Evolutionary conservation across 2,797 vertebrate genomes (phyloP), one percentile per base, ranked within the genome.

Genomic region (Smutsia gigantea): DNA sequence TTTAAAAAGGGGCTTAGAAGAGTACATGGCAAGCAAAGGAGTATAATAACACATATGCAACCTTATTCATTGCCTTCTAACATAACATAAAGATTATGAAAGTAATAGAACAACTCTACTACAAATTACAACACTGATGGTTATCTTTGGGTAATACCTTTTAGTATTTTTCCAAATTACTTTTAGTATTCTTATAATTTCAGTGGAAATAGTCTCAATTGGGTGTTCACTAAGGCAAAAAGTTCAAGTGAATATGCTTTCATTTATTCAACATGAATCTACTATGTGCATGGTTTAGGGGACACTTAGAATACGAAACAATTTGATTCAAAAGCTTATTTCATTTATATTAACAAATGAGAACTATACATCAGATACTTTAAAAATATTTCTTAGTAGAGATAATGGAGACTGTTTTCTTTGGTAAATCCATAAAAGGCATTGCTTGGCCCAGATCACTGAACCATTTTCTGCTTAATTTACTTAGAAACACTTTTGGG

Each of bases 381-480:
- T 95, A 97, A 97, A 98, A 98, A 98, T 98, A 98, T 91, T 98
- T 99, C 98, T 98, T 96, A n/a, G 96, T 95, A 91, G 98, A 98
- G 98, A 98, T 98, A 98, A 98, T 98, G 98, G 98, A 98, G 98
- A 98, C 96, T 98, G 51, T 97, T 98, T 98, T 94, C 96, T 95
- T 97, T 98, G 97, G 88, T 97, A 98, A 95, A 97, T 88, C 98
- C 98, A 98, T 98, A 98, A 98, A 98, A 98, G 98, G 98, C 93
- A 98, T 96, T 59, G 93, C 69, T 98, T 96, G 97, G 95, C 88
- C 72, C 21, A 87, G 97, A 97, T 97, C 72, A 84, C 85, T 82
- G 88, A 95, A 96, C 96, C 89, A 25, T 95, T 89, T 97, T 96
- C 91, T 97, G 69, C 93, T 90, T 96, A 79, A 96, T 95, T 91